These are phyloP conservation scores for Aphelenchoides fujianensis DNA, from an alignment of 1,140 invertebrate genomes.

Conservation along the genomic window DNA sequence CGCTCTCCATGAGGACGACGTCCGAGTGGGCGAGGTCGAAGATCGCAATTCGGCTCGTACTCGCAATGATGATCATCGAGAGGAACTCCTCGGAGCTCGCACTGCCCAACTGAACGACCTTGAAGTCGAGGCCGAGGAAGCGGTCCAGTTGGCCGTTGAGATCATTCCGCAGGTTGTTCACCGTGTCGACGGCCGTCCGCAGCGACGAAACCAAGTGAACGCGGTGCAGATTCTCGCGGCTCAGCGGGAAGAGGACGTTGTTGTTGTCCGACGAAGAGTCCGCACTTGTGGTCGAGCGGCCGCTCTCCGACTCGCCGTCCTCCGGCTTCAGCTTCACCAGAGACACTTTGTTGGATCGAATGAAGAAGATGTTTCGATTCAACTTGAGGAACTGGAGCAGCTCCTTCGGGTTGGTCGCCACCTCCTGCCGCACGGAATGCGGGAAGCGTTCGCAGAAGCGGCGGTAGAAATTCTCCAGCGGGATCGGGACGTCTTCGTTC, in stretches of 20 bases:
- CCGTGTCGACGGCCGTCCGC: conserved; percentile 45
- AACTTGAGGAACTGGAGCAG: conserved; percentile 60
- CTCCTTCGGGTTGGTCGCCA: conserved; percentile 62
- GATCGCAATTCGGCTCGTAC: conserved; percentile 66
- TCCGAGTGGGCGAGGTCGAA: conserved; percentile 85
- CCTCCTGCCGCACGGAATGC: conserved; percentile 59
- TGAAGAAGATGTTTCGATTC: conserved; percentile 60
- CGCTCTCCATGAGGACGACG: conserved; percentile 73
- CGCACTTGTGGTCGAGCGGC: conserved; percentile 50
- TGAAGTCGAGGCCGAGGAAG: conserved; percentile 59
- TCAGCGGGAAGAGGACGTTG: conserved; percentile 58
- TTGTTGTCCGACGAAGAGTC: conserved; percentile 49
- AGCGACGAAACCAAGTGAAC: conserved; percentile 57
- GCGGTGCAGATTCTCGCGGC: conserved; percentile 52
- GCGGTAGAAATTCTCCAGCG: conserved; percentile 58
- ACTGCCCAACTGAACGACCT: conserved; percentile 12
- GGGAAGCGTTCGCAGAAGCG: conserved; percentile 61
- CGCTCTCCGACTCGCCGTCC: conserved; percentile 59
- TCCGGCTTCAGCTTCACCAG: conserved; percentile 56
- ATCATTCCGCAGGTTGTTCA: conserved; percentile 24
- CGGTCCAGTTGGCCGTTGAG: conserved; percentile 10
- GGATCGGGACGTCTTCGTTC: conserved; percentile 61
- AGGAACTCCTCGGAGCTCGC: conserved; percentile 45
- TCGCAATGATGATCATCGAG: conserved; percentile 56
- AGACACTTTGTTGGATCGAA: conserved; percentile 59